phyloP scores from a whole-genome alignment of 2,113 vertebrate genomes.

The Embiotoca jacksoni region DNA sequence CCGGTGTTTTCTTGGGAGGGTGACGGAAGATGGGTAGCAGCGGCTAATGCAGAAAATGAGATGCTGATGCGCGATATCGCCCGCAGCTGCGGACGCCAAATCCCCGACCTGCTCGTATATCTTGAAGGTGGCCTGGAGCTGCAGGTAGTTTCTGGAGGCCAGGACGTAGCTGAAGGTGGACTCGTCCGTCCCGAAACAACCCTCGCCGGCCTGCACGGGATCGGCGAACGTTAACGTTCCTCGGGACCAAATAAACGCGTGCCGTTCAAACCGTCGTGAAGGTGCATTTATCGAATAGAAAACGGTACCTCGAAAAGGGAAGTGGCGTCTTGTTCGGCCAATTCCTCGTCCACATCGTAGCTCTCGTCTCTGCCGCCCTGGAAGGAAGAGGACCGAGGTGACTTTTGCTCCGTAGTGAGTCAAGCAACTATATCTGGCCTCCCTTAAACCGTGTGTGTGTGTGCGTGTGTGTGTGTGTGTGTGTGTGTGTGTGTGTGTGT shows the following conservation, averaged over 20 bases:
- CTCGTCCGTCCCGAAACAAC: constrained; percentile 84
- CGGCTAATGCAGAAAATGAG: background rate
- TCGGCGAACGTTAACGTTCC: background rate
- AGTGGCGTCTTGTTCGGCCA: constrained; percentile 82
- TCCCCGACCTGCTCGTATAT: constrained; percentile 83
- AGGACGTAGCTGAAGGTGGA: constrained; percentile 85
- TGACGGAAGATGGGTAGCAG: too few species aligned
- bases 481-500: constrained; percentile 38
- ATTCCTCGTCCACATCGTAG: constrained; percentile 83
- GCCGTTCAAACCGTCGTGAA: background rate
- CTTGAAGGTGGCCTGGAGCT: constrained; percentile 86
- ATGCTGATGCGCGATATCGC: background rate
- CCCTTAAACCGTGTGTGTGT: constrained; percentile 19
- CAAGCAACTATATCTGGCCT: constrained; percentile 39
- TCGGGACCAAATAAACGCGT: background rate
- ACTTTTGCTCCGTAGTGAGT: constrained; percentile 22
- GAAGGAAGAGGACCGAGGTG: constrained; percentile 8
- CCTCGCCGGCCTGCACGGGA: constrained; percentile 81
- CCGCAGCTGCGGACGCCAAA: background rate
- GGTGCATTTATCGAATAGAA: background rate
- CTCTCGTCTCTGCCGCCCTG: constrained; percentile 84
- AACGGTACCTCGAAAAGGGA: constrained; percentile 79
- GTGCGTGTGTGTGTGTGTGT: constrained; percentile 2
- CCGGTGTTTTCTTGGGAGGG: too few species aligned
- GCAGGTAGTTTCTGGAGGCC: constrained; percentile 85